These are phyloP conservation scores for Ophraella communa DNA, from an alignment of 2,888 invertebrate species.

Conservation along the genomic window DNA sequence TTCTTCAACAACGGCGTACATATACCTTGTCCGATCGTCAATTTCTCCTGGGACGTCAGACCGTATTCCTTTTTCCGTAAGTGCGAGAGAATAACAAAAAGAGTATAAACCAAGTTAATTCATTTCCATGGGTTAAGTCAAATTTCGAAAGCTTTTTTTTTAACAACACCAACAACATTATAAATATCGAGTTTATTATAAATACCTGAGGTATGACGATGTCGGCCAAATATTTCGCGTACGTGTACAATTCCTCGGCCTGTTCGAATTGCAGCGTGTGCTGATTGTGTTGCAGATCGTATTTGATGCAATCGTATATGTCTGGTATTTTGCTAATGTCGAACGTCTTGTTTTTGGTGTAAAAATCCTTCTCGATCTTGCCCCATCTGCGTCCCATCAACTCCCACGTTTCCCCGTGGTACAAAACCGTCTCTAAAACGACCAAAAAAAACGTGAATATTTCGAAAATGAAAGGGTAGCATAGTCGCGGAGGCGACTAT, in stretches of 20 bases:
- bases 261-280: constrained; percentile 91
- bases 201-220: constrained; percentile 95
- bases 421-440: constrained; percentile 81
- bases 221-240: constrained; percentile 96
- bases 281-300: constrained; percentile 97
- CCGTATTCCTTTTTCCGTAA: constrained; percentile 83
- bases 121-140: too few relatives aligned
- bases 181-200: constrained; percentile 23
- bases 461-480: too few relatives aligned
- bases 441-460: not conserved
- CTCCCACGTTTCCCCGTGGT: constrained; percentile 99
- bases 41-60: constrained; percentile 91
- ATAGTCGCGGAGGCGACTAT: too few relatives aligned
- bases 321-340: constrained; percentile 99
- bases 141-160: too few relatives aligned
- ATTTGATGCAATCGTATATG: constrained; percentile 99
- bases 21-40: constrained; percentile 96
- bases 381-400: constrained; percentile 97
- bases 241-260: constrained; percentile 91
- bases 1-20: constrained; percentile 96
- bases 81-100: constrained; percentile 34
- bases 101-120: constrained; percentile 25
- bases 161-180: too few relatives aligned
- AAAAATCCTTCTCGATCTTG: constrained; percentile 98
- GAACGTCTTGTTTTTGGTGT: constrained; percentile 87